A percentile compares a stretch with the other conserved stretches of the same genome.
Evolutionary conservation across 2,113 vertebrate genomes (phyloP).

Genomic region (Otus sunia): DNA sequence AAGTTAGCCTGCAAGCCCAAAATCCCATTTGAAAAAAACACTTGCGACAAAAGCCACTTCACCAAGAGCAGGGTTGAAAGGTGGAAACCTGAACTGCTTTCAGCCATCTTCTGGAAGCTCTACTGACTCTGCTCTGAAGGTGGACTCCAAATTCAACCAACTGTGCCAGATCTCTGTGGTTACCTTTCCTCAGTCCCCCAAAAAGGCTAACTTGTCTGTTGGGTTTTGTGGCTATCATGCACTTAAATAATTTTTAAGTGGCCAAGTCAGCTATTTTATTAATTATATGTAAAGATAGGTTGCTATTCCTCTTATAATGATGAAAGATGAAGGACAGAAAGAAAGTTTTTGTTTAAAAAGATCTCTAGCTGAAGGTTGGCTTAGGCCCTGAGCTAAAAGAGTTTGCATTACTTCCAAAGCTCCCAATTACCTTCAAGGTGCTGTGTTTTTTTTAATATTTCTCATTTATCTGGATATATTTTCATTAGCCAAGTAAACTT

Average conservation of each 20-base stretch:
- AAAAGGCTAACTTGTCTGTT: neutral
- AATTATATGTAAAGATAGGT: neutral
- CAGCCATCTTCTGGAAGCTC: neutral
- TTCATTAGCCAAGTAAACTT: neutral
- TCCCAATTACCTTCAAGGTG: neutral
- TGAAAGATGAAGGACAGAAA: neutral
- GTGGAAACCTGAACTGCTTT: neutral
- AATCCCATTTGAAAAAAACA: neutral
- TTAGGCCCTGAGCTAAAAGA: neutral
- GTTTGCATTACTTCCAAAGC: neutral
- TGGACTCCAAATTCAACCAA: neutral
- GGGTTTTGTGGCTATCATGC: neutral
- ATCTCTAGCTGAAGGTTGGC: neutral
- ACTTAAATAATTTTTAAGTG: neutral
- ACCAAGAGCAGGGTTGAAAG: neutral
- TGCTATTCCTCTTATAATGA: neutral
- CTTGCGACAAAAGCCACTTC: neutral
- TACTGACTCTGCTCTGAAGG: neutral
- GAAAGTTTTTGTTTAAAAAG: neutral
- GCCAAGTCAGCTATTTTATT: neutral
- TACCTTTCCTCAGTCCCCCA: neutral
- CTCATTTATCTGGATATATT: neutral
- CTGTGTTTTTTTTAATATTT: neutral
- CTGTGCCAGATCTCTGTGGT: neutral
- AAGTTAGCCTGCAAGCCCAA: neutral